Evolutionary conservation across 2,113 vertebrate genomes (phyloP), one percentile per base, ranked within the genome.

Genomic region (Xyrauchen texanus): DNA sequence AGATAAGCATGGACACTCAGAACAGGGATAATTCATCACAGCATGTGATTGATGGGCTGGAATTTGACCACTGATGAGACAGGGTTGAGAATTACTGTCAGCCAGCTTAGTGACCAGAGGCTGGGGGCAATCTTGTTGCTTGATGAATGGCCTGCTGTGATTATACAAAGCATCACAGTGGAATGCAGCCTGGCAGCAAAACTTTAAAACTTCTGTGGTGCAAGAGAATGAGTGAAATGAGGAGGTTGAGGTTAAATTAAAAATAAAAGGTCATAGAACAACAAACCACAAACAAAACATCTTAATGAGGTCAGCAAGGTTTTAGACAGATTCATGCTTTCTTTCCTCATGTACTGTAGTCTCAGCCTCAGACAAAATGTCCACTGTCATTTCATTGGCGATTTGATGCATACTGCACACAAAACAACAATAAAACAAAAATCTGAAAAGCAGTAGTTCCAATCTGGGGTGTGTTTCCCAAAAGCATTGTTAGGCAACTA

Each of bases 11-110:
- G 58, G 83, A 77, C 80, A 78, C 57, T 69, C 49, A 3, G 10
- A 74, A 79, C 76, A 68, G 74, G 68, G 61, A 68, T 52, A 53
- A 78, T 78, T 68, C 61, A 76, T 79, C 76, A 81, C 8, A 9
- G 60, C 69, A 51, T 13, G 60, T 82, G 83, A 87, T 71, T 80
- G 73, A 87, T 87, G 82, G 74, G 69, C 34, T 79, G 65, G 44
- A 82, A 75, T 78, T 82, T 80, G 69, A 66, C 68, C 47, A 73
- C 67, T 82, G 83, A 85, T 84, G 82, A 86, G 76, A 83, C 57
- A 44, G 62, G 76, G 71, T 69, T 67, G 61, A 78, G 75, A 68
- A 82, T 78, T 61, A 80, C 63, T 83, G 72, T 82, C 72, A 78
- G 75, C 44, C 12, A 66, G 63, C 34, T 73, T 55, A 69, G 64